Evolutionary conservation across 2,113 vertebrate species (phyloP).

Genomic region (Hystrix brachyura): DNA sequence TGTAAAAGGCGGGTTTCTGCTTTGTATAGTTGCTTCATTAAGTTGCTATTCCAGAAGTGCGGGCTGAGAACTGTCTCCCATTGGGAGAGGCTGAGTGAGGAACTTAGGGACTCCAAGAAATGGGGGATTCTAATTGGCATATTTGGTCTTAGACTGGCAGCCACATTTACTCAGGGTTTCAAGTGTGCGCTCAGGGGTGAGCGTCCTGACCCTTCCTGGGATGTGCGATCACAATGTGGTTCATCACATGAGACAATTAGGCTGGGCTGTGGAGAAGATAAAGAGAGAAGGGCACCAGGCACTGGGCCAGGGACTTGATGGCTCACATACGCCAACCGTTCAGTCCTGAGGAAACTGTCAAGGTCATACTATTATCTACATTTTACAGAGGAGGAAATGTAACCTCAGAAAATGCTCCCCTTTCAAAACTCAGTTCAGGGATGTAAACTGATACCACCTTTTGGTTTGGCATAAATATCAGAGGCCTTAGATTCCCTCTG

Average conservation of each 20-base stretch:
- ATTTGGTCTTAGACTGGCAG: not conserved
- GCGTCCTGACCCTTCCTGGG: not conserved
- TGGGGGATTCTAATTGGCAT: not conserved
- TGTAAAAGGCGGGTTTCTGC: conserved; percentile 9
- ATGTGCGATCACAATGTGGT: not conserved
- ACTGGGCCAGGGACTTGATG: not conserved
- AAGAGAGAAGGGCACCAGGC: not conserved
- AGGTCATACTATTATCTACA: not conserved
- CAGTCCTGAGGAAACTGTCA: not conserved
- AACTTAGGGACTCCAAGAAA: not conserved
- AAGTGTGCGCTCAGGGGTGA: not conserved
- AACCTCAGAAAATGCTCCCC: conserved; percentile 27
- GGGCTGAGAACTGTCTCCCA: not conserved
- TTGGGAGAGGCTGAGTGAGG: not conserved
- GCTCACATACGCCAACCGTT: not conserved
- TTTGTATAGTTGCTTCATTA: not conserved
- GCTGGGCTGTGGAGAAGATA: not conserved
- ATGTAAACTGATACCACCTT: conserved; percentile 11
- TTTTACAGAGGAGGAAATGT: conserved; percentile 8
- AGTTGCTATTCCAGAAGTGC: not conserved
- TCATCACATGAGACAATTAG: not conserved
- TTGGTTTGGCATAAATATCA: not conserved
- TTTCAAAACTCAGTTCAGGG: conserved; percentile 32
- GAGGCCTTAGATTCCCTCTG: not conserved
- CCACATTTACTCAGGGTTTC: not conserved